A percentile compares a stretch with the other conserved stretches of the same genome.
These are phyloP conservation scores for Hippocampus comes DNA, from an alignment of 2,113 vertebrate genomes.

Conservation along the genomic window DNA sequence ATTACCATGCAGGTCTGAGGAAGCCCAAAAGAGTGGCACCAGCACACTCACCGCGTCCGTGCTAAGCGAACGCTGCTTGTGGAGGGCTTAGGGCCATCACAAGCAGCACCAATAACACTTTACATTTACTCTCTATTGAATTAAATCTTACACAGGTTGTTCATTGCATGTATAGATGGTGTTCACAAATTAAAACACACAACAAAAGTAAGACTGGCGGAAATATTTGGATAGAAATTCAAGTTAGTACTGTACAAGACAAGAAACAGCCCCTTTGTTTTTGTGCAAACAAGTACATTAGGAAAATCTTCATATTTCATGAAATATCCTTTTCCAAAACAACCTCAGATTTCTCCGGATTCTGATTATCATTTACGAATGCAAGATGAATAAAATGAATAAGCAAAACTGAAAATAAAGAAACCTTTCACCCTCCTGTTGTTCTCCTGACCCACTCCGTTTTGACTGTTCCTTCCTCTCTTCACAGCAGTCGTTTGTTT, in stretches of 20 bases:
- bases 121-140: neutral
- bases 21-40: constrained; percentile 36
- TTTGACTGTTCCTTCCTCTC: no score
- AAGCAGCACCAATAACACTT: neutral
- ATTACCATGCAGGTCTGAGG: constrained; percentile 57
- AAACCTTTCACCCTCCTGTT: no score
- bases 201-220: constrained; percentile 2
- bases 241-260: neutral
- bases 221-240: constrained; percentile 4
- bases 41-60: constrained; percentile 37
- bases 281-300: no score
- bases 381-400: no score
- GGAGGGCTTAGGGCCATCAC: neutral
- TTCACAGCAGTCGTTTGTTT: no score
- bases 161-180: neutral
- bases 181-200: constrained; percentile 18
- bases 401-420: no score
- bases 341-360: no score
- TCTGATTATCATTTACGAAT: no score
- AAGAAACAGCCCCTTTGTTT: constrained; percentile 6
- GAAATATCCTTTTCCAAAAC: no score
- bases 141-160: neutral
- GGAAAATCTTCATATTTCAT: no score
- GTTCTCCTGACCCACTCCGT: no score
- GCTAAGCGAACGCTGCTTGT: constrained; percentile 23